Evolutionary conservation across 92 coral and sea anemone genomes (phyloP), one percentile per base, ranked within the genome.

Genomic region (Zoanthus sociatus): DNA sequence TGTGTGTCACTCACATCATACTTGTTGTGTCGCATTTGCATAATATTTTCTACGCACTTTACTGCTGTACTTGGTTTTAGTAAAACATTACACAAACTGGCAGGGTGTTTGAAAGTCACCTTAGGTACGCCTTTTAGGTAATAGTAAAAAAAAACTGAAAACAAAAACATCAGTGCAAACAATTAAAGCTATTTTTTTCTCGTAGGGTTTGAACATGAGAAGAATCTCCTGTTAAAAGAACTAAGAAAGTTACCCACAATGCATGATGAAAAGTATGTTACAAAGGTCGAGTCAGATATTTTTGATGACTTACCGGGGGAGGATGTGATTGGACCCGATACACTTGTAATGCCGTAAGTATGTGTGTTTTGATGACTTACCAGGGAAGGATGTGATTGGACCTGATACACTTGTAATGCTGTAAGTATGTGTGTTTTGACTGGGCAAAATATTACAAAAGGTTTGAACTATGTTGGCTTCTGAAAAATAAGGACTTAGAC

Each of bases 331-430:
- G 92, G 94, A 17, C 73, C 86, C 44, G 99, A 94, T 78, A 92
- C 93, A 63, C 88, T 96, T 26, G 96, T 95, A n/a, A 96, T 96
- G 99, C 99, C 99, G 99, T 96, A 90, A 90, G 99, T 92, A 50
- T 9, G 4, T 8, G 37, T 12, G 26, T 42, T 71, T 92, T 73
- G 95, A 93, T 84, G 98, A 93, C 72, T 73, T 93, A 2, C 95
- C 94, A 45, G 99, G 90, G 76, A 96, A 91, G 75, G 98, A 95
- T 48, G 56, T 84, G 67, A 90, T 94, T 67, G 92, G 94, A 17
- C 73, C 86, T 44, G 99, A 94, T 78, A 92, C 93, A 63, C 87
- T 96, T 26, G 96, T 95, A n/a, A 96, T 96, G 99, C 99, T 98
- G 98, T 96, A 90, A 90, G 99, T 6, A 37, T 42, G 13, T 17